Conservation (phyloP, 2,888 invertebrate species). For the Acrobasis repandana region DNA sequence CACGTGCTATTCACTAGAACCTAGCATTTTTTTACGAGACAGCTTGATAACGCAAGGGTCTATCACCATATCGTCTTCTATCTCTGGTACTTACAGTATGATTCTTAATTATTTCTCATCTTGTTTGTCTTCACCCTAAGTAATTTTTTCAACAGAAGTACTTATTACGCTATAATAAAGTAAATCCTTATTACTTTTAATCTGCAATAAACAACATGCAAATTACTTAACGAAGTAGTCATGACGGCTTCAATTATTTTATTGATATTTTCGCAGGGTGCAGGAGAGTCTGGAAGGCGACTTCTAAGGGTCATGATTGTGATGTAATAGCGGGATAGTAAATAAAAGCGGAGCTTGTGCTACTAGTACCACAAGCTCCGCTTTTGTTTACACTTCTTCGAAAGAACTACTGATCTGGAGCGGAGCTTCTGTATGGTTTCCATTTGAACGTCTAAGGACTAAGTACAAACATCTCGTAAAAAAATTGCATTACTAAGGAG, state of each 20-base stretch:
- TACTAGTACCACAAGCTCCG: too few species aligned
- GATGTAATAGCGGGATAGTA: background rate
- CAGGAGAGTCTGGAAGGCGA: slow-evolving; percentile 3
- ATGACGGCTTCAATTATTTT: slow-evolving; percentile 2
- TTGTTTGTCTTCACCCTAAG: background rate
- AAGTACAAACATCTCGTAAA: too few species aligned
- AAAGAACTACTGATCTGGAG: too few species aligned
- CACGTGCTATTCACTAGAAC: too few species aligned
- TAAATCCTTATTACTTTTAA: slow-evolving; percentile 3
- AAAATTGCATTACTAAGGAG: too few species aligned
- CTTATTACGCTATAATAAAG: background rate
- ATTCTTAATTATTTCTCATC: background rate
- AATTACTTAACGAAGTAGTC: slow-evolving; percentile 14
- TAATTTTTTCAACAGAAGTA: background rate
- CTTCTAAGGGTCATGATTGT: background rate
- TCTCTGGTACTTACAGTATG: too few species aligned
- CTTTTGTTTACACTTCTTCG: too few species aligned
- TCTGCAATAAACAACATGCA: slow-evolving; percentile 7
- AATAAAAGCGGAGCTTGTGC: background rate
- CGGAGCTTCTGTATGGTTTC: too few species aligned
- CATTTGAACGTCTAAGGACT: too few species aligned
- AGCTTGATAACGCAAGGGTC: too few species aligned
- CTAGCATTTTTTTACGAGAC: too few species aligned
- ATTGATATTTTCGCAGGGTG: slow-evolving; percentile 12
- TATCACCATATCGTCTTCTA: too few species aligned